Percentiles rank a stretch among this genome's conserved stretches.
Evolutionary conservation across 2,797 vertebrate genomes (phyloP).

Genomic region (Rhinella marina): DNA sequence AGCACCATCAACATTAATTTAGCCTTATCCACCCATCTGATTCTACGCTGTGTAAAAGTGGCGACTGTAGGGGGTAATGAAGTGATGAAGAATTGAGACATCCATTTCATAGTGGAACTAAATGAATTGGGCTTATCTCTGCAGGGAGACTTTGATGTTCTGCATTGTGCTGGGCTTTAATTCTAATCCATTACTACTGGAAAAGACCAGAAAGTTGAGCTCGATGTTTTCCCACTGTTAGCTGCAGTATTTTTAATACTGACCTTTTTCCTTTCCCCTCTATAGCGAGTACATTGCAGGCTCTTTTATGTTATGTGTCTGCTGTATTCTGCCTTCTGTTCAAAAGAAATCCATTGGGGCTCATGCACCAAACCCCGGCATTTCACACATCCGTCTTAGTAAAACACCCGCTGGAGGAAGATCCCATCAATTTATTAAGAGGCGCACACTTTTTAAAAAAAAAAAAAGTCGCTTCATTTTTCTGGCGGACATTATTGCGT

Average conservation of each 20-base stretch:
- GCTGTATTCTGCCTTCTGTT: background rate
- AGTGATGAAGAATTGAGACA: background rate
- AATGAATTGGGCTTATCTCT: slow-evolving; percentile 24
- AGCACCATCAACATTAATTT: slow-evolving; percentile 35
- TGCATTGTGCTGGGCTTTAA: fast-evolving
- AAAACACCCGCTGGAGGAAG: too few species aligned
- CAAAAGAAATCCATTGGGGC: background rate
- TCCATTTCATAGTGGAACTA: background rate
- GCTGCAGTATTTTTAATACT: slow-evolving; percentile 40
- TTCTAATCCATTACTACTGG: background rate
- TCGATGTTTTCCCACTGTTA: slow-evolving; percentile 33
- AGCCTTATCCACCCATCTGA: slow-evolving; percentile 50
- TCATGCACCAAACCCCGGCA: too few species aligned
- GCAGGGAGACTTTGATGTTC: slow-evolving; percentile 6
- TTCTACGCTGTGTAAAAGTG: slow-evolving; percentile 34
- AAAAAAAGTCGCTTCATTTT: too few species aligned
- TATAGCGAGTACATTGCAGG: background rate
- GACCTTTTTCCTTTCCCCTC: background rate
- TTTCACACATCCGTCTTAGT: too few species aligned
- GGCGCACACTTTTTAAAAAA: too few species aligned
- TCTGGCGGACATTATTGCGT: too few species aligned
- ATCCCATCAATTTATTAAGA: too few species aligned
- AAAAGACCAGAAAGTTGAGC: background rate
- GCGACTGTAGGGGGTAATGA: background rate
- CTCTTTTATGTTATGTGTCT: background rate